Evolutionary conservation across 2,888 invertebrate species (phyloP).

Genomic region (Neuroscelio doddi): DNA sequence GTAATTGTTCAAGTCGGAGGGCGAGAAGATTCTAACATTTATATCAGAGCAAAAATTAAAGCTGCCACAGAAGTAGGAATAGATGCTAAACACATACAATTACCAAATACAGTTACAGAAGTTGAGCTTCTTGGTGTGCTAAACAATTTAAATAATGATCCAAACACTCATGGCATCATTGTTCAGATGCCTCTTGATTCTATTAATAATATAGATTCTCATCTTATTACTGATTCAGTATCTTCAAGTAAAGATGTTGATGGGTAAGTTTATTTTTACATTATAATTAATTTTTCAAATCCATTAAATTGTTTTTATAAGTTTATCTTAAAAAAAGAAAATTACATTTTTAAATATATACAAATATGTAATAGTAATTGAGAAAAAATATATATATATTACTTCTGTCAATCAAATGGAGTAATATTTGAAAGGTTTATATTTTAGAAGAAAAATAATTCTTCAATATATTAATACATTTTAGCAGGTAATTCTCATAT

Average conservation of each 20-base stretch:
- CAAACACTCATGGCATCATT: constrained; percentile 92
- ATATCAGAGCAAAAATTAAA: constrained; percentile 96
- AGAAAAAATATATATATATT: constrained; percentile 5
- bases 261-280: constrained; percentile 77
- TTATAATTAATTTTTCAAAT: background rate
- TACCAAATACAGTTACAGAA: constrained; percentile 88
- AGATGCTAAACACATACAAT: constrained; percentile 82
- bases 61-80: constrained; percentile 95
- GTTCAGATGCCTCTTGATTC: constrained; percentile 97
- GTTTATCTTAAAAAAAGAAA: constrained; percentile 3
- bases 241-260: constrained; percentile 95
- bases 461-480: too few species aligned
- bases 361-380: background rate
- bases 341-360: too few species aligned
- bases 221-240: constrained; percentile 90
- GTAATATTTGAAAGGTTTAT: too few species aligned
- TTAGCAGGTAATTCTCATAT: too few species aligned
- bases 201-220: constrained; percentile 86
- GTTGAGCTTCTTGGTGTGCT: constrained; percentile 82
- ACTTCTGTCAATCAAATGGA: too few species aligned
- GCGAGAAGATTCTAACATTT: constrained; percentile 97
- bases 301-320: too few species aligned
- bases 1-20: constrained; percentile 97
- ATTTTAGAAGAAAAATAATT: too few species aligned
- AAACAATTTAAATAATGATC: constrained; percentile 85